These are phyloP conservation scores for Julus scanicus DNA, from an alignment of 2,888 invertebrate genomes.

Conservation along the genomic window DNA sequence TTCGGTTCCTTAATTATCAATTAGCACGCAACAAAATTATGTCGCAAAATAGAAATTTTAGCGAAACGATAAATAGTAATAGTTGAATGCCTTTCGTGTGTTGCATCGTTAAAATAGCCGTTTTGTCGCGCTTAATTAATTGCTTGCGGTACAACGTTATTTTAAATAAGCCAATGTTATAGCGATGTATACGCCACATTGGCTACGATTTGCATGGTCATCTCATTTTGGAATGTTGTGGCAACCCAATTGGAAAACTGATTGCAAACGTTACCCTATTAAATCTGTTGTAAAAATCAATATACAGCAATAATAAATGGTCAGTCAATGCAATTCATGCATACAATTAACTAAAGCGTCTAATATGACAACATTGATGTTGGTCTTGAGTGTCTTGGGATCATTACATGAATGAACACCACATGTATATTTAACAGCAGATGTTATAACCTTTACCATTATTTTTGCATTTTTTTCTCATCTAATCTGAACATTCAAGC, in stretches of 20 bases:
- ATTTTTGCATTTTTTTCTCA: too few species aligned
- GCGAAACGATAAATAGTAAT: neutral
- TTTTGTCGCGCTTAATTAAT: constrained; percentile 26
- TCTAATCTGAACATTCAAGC: too few species aligned
- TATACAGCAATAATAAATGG: neutral
- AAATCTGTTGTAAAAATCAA: neutral
- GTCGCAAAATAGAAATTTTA: neutral
- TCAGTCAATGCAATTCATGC: neutral
- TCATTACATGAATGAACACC: too few species aligned
- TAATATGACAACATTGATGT: neutral
- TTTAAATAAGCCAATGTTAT: neutral
- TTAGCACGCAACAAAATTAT: neutral
- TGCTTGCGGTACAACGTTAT: neutral
- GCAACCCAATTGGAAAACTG: neutral
- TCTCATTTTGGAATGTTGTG: neutral
- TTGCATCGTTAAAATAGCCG: neutral
- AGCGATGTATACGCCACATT: neutral
- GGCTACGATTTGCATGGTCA: neutral
- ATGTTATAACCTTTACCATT: too few species aligned
- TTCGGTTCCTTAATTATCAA: neutral
- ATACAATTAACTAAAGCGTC: neutral
- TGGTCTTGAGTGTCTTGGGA: too few species aligned
- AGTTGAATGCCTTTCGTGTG: neutral
- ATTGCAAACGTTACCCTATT: too few species aligned
- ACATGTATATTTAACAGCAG: too few species aligned